Evolutionary conservation across 1,140 invertebrate species (phyloP).

Genomic region (Drosophila ananassae): DNA sequence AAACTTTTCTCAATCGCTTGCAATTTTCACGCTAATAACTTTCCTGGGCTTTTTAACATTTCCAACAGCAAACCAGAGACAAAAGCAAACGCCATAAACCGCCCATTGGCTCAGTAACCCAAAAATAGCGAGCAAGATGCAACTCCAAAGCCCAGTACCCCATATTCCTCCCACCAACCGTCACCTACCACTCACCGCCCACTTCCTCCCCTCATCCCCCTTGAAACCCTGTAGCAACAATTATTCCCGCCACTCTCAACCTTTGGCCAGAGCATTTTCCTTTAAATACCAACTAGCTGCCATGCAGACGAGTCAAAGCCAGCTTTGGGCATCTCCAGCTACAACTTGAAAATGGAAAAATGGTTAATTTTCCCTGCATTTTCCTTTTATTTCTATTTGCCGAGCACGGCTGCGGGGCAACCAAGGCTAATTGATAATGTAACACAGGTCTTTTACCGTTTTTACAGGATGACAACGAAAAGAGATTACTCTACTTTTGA

Average conservation of each 20-base stretch:
- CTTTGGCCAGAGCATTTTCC: conserved; percentile 53
- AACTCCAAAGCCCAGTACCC: conserved; percentile 14
- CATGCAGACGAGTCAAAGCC: conserved; percentile 18
- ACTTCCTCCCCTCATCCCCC: not conserved
- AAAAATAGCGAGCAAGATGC: conserved; percentile 24
- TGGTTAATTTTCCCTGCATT: conserved; percentile 54
- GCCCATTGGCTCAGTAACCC: conserved; percentile 62
- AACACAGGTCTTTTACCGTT: conserved; percentile 15
- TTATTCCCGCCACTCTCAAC: conserved; percentile 40
- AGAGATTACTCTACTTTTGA: conserved; percentile 12
- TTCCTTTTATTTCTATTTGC: conserved; percentile 43
- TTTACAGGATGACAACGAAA: conserved; percentile 15
- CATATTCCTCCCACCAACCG: not conserved
- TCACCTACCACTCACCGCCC: not conserved
- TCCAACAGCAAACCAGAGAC: conserved; percentile 30
- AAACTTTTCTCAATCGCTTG: conserved; percentile 40
- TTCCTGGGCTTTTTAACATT: conserved; percentile 61
- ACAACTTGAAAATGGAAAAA: conserved; percentile 44
- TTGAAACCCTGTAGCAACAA: conserved; percentile 10
- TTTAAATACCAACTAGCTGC: conserved; percentile 63
- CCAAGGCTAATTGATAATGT: conserved; percentile 78
- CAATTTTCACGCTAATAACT: conserved; percentile 72
- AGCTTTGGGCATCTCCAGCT: conserved; percentile 18
- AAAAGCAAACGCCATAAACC: conserved; percentile 39
- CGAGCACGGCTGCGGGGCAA: conserved; percentile 40